A percentile compares a stretch with the other conserved stretches of the same genome.
phyloP scores from a whole-genome alignment of 92 coral and sea anemone species.

The Plumapathes pennacea region DNA sequence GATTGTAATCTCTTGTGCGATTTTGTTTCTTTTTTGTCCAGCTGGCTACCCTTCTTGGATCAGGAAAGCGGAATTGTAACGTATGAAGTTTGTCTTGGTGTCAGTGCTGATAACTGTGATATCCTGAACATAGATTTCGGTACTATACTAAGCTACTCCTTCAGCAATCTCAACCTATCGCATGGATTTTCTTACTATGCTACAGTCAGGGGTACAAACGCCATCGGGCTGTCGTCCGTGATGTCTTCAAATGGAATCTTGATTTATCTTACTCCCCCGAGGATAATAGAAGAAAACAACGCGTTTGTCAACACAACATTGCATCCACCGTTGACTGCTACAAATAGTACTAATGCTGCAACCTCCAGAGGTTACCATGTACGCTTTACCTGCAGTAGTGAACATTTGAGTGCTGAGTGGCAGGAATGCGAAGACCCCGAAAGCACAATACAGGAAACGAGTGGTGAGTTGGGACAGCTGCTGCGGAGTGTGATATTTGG shows the following conservation, averaged over 20 bases:
- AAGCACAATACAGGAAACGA: slow-evolving; percentile 56
- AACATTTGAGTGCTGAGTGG: slow-evolving; percentile 69
- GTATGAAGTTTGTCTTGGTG: slow-evolving; percentile 67
- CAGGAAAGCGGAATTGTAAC: slow-evolving; percentile 63
- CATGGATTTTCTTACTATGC: slow-evolving; percentile 66
- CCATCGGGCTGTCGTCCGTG: slow-evolving; percentile 55
- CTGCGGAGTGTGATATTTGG: slow-evolving; percentile 65
- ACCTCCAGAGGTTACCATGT: slow-evolving; percentile 16
- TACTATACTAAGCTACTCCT: slow-evolving; percentile 24
- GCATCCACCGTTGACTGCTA: too few relatives aligned
- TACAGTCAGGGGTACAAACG: slow-evolving; percentile 61
- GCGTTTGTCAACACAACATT: slow-evolving; percentile 20
- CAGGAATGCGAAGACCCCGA: slow-evolving; percentile 86
- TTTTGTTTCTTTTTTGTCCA: slow-evolving; percentile 6
- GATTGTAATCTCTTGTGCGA: too few relatives aligned
- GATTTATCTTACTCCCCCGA: slow-evolving; percentile 73
- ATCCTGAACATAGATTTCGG: slow-evolving; percentile 41
- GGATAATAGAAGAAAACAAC: slow-evolving; percentile 26
- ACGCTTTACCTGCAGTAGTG: slow-evolving; percentile 65
- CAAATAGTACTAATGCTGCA: too few relatives aligned
- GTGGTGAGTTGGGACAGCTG: slow-evolving; percentile 84
- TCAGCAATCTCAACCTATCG: slow-evolving; percentile 41
- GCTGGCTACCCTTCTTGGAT: slow-evolving; percentile 82
- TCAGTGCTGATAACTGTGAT: slow-evolving; percentile 52
- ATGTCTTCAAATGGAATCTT: slow-evolving; percentile 49